phyloP scores from a whole-genome alignment of 2,113 vertebrate species.

The Dipodomys merriami region DNA sequence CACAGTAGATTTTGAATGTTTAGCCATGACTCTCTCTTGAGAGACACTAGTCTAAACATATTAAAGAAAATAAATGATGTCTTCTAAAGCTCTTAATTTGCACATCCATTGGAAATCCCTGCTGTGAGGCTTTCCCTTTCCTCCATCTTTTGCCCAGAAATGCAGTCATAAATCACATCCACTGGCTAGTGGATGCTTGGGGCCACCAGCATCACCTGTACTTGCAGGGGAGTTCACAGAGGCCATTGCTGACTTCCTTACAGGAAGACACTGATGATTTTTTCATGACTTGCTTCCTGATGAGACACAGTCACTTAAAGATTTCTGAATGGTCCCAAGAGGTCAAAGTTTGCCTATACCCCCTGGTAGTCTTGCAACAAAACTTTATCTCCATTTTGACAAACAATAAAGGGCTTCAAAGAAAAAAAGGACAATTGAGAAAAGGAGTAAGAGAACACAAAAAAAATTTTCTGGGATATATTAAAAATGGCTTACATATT shows the following conservation, averaged over 20 bases:
- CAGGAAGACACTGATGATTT: not conserved
- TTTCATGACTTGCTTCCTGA: constrained; percentile 49
- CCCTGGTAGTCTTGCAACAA: not conserved
- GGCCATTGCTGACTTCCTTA: not conserved
- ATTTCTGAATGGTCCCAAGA: not conserved
- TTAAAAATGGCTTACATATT: not conserved
- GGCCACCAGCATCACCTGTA: not conserved
- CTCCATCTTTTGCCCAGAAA: constrained; percentile 36
- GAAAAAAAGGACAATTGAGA: not conserved
- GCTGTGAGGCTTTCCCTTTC: not conserved
- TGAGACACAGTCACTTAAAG: not conserved
- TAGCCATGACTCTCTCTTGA: constrained; percentile 49
- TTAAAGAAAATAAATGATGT: constrained; percentile 60
- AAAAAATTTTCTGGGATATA: not conserved
- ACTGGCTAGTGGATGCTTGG: not conserved
- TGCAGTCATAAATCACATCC: constrained; percentile 25
- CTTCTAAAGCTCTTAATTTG: constrained; percentile 42
- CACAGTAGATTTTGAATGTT: constrained; percentile 30
- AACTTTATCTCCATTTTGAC: constrained; percentile 47
- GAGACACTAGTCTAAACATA: constrained; percentile 72
- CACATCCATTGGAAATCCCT: constrained; percentile 25
- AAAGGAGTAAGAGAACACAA: not conserved
- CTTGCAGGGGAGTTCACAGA: not conserved
- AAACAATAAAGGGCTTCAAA: constrained; percentile 50
- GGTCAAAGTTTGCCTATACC: not conserved